Conservation (phyloP, 2,888 invertebrate species). For the Trachelus stipa region DNA sequence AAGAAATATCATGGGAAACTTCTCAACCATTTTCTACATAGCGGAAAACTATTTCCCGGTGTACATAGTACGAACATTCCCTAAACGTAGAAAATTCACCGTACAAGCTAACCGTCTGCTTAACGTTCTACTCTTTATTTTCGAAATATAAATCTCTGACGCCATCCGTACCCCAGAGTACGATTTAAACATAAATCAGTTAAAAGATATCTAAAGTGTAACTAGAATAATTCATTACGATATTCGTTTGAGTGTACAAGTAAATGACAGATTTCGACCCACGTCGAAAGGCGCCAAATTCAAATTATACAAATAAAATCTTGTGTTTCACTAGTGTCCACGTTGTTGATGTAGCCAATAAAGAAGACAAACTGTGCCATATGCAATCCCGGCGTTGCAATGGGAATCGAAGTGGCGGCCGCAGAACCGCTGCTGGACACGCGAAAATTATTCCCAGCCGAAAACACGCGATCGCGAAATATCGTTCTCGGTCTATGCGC, state of each 20-base stretch:
- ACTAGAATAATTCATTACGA: background rate
- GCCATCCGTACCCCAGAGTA: background rate
- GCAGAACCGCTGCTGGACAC: conserved; percentile 40
- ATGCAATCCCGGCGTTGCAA: conserved; percentile 39
- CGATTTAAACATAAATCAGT: background rate
- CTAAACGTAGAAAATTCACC: background rate
- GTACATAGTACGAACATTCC: background rate
- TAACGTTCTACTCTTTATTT: background rate
- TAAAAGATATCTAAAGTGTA: background rate
- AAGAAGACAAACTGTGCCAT: conserved; percentile 46
- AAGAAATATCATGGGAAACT: background rate
- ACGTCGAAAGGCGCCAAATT: background rate
- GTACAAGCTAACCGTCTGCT: background rate
- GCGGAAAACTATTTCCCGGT: background rate
- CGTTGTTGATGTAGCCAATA: conserved; percentile 38
- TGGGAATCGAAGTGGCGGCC: conserved; percentile 39
- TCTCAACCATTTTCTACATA: background rate
- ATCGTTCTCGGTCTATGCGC: conserved; percentile 18
- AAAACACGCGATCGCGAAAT: conserved; percentile 43
- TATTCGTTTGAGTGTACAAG: background rate
- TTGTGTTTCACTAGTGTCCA: background rate
- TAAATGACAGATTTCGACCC: background rate
- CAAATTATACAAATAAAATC: background rate
- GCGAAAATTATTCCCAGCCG: conserved; percentile 48
- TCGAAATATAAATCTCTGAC: background rate